Conservation (phyloP, 2,888 invertebrate species). For the Acleris sparsana region DNA sequence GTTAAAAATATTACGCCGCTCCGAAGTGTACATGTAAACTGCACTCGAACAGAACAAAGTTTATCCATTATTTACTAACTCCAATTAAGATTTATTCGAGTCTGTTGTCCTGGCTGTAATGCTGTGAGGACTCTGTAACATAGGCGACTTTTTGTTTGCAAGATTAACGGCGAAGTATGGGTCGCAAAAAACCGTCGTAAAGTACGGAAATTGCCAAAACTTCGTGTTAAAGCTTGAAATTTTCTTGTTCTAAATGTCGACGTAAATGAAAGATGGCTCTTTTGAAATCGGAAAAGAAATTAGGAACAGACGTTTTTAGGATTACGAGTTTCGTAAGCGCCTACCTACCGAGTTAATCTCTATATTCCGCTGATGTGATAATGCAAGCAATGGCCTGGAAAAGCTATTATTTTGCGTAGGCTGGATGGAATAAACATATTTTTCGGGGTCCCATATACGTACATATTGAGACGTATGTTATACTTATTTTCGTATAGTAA, state of each 20-base stretch:
- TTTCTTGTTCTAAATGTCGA: constrained; percentile 81
- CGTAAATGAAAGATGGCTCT: constrained; percentile 82
- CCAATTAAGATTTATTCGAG: constrained; percentile 34
- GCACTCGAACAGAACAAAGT: constrained; percentile 13
- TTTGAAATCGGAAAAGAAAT: constrained; percentile 82
- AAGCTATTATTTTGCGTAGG: constrained; percentile 12
- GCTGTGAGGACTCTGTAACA: constrained; percentile 66
- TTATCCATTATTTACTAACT: constrained; percentile 25
- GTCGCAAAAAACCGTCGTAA: constrained; percentile 77
- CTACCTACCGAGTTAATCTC: constrained; percentile 55
- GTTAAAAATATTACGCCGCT: neutral
- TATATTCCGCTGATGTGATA: constrained; percentile 39
- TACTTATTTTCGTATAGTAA: neutral
- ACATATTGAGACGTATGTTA: no score
- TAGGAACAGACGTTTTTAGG: constrained; percentile 80
- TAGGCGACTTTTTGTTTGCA: constrained; percentile 75
- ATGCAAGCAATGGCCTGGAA: constrained; percentile 25
- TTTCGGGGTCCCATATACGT: constrained; percentile 20
- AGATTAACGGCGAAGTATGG: constrained; percentile 81
- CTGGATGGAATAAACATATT: constrained; percentile 26
- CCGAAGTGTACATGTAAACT: neutral
- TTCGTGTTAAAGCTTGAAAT: constrained; percentile 79
- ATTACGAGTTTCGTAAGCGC: constrained; percentile 77
- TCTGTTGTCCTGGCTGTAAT: constrained; percentile 50
- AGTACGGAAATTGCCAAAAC: constrained; percentile 81